A percentile compares a stretch with the other conserved stretches of the same genome.
Conservation (phyloP, 2,113 vertebrate species). For the Azemiops feae region DNA sequence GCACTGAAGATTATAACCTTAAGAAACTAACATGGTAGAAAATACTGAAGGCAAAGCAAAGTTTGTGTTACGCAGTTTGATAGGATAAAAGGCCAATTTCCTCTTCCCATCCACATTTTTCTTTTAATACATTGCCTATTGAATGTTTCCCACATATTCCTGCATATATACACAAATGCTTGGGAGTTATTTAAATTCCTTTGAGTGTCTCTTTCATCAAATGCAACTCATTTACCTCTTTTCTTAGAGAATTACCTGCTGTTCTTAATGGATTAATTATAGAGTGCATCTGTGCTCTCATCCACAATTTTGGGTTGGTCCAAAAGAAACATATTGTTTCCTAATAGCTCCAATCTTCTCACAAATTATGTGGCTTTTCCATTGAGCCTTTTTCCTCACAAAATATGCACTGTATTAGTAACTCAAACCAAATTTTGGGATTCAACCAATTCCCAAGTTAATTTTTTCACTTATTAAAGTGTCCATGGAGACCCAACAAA, state of each 20-base stretch:
- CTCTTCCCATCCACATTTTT: not conserved
- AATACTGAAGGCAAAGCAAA: not conserved
- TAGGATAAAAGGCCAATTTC: not conserved
- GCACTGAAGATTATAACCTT: not conserved
- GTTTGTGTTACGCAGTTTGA: not conserved
- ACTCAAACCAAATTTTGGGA: not conserved
- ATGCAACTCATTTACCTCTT: not conserved
- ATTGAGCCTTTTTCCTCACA: not conserved
- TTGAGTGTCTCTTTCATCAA: not conserved
- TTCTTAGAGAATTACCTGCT: not conserved
- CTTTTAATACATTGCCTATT: not conserved
- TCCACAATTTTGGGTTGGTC: not conserved
- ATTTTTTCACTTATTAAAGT: not conserved
- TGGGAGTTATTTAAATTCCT: not conserved
- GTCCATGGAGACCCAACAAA: not conserved
- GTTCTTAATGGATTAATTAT: not conserved
- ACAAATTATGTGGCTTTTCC: not conserved
- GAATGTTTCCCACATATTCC: not conserved
- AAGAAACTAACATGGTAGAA: not conserved
- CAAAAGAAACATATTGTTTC: not conserved
- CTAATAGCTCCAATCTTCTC: not conserved
- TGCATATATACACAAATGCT: not conserved
- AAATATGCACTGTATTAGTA: not conserved
- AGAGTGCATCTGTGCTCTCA: not conserved
- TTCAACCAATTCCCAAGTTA: not conserved